phyloP scores from a whole-genome alignment of 2,797 vertebrate genomes.

The Lates japonicus region DNA sequence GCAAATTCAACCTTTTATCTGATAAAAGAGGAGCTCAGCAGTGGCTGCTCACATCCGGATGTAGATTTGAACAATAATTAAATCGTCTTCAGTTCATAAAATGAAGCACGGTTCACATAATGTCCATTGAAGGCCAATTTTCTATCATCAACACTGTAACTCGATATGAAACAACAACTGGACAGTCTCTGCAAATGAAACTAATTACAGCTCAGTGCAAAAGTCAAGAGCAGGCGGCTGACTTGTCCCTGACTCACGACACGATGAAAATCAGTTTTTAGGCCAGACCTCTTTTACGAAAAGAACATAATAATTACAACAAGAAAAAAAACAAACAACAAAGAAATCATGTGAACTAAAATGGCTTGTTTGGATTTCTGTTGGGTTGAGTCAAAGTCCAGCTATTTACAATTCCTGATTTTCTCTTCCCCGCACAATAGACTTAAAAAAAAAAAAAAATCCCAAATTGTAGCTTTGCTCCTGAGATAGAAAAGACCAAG shows the following conservation, averaged over 20 bases:
- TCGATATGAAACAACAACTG: slow-evolving; percentile 91
- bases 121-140: slow-evolving; percentile 90
- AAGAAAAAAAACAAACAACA: background rate
- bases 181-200: slow-evolving; percentile 86
- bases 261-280: slow-evolving; percentile 86
- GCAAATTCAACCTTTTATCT: background rate
- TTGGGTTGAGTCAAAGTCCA: background rate
- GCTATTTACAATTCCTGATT: background rate
- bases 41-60: background rate
- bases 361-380: background rate
- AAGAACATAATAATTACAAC: background rate
- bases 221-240: slow-evolving; percentile 88
- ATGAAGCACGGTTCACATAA: slow-evolving; percentile 56
- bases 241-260: slow-evolving; percentile 88
- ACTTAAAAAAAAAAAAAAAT: background rate
- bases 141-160: slow-evolving; percentile 91
- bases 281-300: slow-evolving; percentile 59
- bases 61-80: background rate
- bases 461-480: background rate
- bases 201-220: slow-evolving; percentile 90
- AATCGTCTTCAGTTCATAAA: slow-evolving; percentile 20
- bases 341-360: background rate
- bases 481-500: background rate
- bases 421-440: background rate
- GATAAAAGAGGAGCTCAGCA: slow-evolving; percentile 2